A percentile compares a stretch with the other conserved stretches of the same genome.
phyloP scores from a whole-genome alignment of 2,797 vertebrate species.

The Ambastaia sidthimunki region DNA sequence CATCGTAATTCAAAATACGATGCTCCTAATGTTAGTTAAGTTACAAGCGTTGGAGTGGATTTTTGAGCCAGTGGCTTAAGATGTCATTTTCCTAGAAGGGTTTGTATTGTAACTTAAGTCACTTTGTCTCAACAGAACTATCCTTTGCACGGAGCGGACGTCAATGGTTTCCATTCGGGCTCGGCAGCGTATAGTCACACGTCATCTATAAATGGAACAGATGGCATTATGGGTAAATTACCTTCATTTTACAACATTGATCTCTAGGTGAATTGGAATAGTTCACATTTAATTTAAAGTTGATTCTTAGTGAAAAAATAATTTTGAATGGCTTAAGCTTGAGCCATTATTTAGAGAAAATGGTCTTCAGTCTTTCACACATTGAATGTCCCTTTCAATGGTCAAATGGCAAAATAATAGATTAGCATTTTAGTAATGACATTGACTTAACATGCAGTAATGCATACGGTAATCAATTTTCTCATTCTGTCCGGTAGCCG shows the following conservation, averaged over 20 bases:
- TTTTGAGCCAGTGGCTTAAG: background rate
- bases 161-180: slow-evolving; percentile 84
- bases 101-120: slow-evolving; percentile 53
- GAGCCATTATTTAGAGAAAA: slow-evolving; percentile 16
- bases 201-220: slow-evolving; percentile 86
- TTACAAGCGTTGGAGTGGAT: too few species aligned
- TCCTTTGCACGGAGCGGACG: slow-evolving; percentile 90
- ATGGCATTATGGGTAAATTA: slow-evolving; percentile 87
- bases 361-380: background rate
- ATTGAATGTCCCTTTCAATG: slow-evolving; percentile 23
- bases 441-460: background rate
- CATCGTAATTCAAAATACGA: too few species aligned
- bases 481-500: slow-evolving; percentile 74
- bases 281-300: slow-evolving; percentile 15
- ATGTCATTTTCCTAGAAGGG: background rate
- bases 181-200: slow-evolving; percentile 90
- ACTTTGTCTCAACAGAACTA: slow-evolving; percentile 85
- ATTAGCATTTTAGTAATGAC: background rate
- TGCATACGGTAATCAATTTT: slow-evolving; percentile 29
- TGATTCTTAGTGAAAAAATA: too few species aligned
- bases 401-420: slow-evolving; percentile 21
- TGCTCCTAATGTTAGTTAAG: background rate
- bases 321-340: background rate
- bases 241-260: slow-evolving; percentile 5
- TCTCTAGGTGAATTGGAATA: slow-evolving; percentile 7